Conservation (phyloP, 2,797 vertebrate genomes). For the Myotis daubentonii region DNA sequence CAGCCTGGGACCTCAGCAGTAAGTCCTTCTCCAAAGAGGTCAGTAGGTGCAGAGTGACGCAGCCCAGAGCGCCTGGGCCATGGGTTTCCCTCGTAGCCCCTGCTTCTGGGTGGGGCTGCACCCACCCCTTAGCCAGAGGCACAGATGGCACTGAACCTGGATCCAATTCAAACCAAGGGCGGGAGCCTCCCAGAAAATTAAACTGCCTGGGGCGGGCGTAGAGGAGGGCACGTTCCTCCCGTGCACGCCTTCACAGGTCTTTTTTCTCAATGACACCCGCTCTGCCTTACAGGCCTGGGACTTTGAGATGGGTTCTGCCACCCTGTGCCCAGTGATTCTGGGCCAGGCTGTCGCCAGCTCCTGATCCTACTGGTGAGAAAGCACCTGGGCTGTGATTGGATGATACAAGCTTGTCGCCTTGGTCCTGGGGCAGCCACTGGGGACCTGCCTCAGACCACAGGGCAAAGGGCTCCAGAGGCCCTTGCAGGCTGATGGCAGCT, state of each 20-base stretch:
- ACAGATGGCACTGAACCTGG: background rate
- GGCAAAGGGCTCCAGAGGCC: background rate
- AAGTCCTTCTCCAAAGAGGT: background rate
- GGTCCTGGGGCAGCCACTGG: background rate
- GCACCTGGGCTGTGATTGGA: background rate
- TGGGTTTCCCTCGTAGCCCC: background rate
- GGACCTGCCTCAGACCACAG: background rate
- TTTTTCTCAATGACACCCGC: background rate
- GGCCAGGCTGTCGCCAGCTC: background rate
- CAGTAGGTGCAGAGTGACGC: background rate
- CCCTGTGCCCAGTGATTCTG: rapidly evolving
- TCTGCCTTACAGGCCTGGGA: background rate
- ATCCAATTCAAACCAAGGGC: background rate
- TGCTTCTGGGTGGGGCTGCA: background rate
- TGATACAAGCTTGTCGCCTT: background rate
- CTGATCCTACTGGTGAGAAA: background rate
- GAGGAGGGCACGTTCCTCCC: background rate
- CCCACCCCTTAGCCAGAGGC: background rate
- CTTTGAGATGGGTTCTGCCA: background rate
- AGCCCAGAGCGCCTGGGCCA: background rate
- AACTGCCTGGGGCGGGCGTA: background rate
- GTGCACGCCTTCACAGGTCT: background rate
- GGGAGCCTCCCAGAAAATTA: background rate
- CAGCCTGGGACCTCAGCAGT: background rate
- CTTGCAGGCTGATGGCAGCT: background rate